Evolutionary conservation across 2,797 vertebrate genomes (phyloP).

Genomic region (Sebastes baramenuke): DNA sequence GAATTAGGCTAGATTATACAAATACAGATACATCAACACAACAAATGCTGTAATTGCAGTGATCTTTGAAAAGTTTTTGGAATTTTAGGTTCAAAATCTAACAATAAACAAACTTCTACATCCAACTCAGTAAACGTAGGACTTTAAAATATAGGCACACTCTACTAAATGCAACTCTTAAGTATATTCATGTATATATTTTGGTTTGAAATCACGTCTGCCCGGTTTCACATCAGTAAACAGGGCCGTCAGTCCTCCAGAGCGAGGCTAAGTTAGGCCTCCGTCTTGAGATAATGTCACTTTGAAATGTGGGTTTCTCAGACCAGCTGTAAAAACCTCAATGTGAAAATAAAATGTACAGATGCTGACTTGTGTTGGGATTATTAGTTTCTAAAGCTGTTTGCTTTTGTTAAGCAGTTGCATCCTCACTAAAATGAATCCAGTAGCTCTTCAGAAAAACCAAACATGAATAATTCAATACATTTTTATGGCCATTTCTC

Average conservation of each 20-base stretch:
- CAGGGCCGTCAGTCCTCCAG: constrained; percentile 17
- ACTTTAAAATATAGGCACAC: constrained; percentile 9
- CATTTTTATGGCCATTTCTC: background rate
- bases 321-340: constrained; percentile 67
- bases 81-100: constrained; percentile 11
- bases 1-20: constrained; percentile 5
- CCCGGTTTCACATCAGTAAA: constrained; percentile 18
- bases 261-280: constrained; percentile 16
- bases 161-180: constrained; percentile 26
- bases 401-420: background rate
- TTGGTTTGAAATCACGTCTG: constrained; percentile 1
- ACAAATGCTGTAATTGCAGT: background rate
- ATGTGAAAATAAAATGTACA: background rate
- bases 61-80: background rate
- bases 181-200: background rate
- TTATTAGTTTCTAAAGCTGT: background rate
- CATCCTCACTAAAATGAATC: background rate
- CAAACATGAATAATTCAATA: background rate
- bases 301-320: constrained; percentile 49
- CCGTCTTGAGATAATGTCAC: constrained; percentile 8
- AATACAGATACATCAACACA: constrained; percentile 9
- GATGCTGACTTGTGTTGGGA: background rate
- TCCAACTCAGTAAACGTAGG: background rate
- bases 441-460: background rate
- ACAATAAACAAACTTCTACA: background rate